Evolutionary conservation across 2,888 invertebrate species (phyloP).

Genomic region (Spatulosminthurus flaviceps): DNA sequence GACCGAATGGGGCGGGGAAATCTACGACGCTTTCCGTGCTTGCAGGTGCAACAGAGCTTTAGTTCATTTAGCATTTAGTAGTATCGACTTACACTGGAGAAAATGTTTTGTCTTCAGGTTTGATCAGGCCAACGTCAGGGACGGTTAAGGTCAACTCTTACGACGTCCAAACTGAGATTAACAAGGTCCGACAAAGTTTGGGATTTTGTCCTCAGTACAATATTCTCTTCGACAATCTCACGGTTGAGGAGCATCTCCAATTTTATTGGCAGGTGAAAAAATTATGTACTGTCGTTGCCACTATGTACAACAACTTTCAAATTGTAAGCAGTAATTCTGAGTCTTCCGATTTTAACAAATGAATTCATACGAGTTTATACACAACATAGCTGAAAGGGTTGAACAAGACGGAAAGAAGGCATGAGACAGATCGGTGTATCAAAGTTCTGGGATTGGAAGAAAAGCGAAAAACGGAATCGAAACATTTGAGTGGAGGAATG

Average conservation of each 20-base stretch:
- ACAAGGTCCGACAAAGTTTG: neutral
- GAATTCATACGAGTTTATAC: too few relatives aligned
- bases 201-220: slow-evolving; percentile 71
- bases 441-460: slow-evolving; percentile 16
- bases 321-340: neutral
- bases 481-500: slow-evolving; percentile 33
- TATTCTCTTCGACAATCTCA: slow-evolving; percentile 82
- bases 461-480: slow-evolving; percentile 14
- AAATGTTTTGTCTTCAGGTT: too few relatives aligned
- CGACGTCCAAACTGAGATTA: slow-evolving; percentile 28
- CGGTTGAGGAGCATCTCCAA: slow-evolving; percentile 81
- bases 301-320: too few relatives aligned
- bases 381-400: slow-evolving; percentile 74
- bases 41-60: slow-evolving; percentile 67
- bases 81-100: too few relatives aligned
- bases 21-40: slow-evolving; percentile 79
- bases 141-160: neutral
- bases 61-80: neutral
- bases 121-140: slow-evolving; percentile 12
- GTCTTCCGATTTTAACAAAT: too few relatives aligned
- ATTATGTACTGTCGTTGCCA: too few relatives aligned
- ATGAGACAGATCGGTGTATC: slow-evolving; percentile 16
- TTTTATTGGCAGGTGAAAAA: slow-evolving; percentile 82
- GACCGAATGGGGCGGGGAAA: slow-evolving; percentile 89
- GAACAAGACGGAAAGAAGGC: neutral